A percentile compares a stretch with the other conserved stretches of the same genome.
Evolutionary conservation across 1,140 invertebrate genomes (phyloP).

Genomic region (Magallana angulata): DNA sequence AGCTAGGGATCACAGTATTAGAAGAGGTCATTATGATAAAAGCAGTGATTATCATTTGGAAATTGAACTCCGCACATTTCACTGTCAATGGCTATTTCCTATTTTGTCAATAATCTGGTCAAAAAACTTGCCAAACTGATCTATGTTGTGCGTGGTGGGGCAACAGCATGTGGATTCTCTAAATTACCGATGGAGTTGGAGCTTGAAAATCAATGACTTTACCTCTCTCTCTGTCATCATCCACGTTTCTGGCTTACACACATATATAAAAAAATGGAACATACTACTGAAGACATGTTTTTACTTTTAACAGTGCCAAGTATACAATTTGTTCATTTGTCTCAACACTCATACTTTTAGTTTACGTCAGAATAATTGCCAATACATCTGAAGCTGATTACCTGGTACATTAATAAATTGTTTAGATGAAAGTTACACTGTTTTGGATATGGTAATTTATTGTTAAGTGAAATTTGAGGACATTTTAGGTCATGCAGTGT

Average conservation of each 20-base stretch:
- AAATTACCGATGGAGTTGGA: neutral
- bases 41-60: neutral
- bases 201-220: conserved; percentile 30
- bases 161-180: neutral
- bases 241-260: neutral
- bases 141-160: neutral
- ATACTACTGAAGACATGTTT: too few species aligned
- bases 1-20: neutral
- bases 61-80: neutral
- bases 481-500: too few species aligned
- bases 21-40: neutral
- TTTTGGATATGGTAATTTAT: too few species aligned
- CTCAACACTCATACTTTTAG: too few species aligned
- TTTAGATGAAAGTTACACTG: too few species aligned
- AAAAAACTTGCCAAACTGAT: neutral
- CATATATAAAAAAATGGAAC: too few species aligned
- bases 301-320: too few species aligned
- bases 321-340: too few species aligned
- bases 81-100: neutral
- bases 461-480: too few species aligned
- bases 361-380: too few species aligned
- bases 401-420: too few species aligned
- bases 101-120: conserved; percentile 5
- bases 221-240: conserved; percentile 14
- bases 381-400: too few species aligned